Percentiles rank a stretch among this genome's conserved stretches.
Evolutionary conservation across 2,113 vertebrate genomes (phyloP).

Genomic region (Syngnathoides biaculeatus): DNA sequence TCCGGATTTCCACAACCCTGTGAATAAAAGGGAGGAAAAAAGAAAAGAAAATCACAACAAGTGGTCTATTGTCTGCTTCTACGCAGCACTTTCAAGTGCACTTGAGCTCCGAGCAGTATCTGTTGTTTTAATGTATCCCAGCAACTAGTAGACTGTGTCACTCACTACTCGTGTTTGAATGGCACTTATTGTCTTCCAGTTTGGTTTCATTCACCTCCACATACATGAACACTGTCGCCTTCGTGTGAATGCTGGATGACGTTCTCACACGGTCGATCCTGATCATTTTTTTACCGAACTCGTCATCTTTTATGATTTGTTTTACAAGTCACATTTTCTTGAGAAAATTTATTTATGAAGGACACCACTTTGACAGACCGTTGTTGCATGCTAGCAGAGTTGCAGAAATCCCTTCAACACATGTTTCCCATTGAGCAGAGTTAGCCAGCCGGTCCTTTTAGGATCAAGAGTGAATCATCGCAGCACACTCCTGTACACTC

Average conservation of each 20-base stretch:
- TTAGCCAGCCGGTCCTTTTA: neutral
- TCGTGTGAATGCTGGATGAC: neutral
- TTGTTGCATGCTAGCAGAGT: neutral
- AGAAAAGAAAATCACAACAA: neutral
- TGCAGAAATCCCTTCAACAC: neutral
- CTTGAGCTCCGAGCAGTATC: slow-evolving; percentile 24
- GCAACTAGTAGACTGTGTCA: slow-evolving; percentile 39
- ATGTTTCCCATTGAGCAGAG: neutral
- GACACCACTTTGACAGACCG: neutral
- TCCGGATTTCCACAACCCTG: neutral
- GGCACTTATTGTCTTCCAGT: slow-evolving; percentile 33
- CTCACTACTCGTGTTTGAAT: slow-evolving; percentile 5
- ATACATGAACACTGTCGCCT: neutral
- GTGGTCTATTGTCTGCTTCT: slow-evolving; percentile 18
- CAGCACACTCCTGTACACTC: slow-evolving; percentile 13
- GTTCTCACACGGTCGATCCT: slow-evolving; percentile 7
- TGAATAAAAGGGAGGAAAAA: neutral
- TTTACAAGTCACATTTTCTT: neutral
- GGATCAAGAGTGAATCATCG: slow-evolving; percentile 39
- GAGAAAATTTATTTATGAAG: neutral
- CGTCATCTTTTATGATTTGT: neutral
- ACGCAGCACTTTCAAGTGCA: slow-evolving; percentile 13
- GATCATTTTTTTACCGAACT: neutral
- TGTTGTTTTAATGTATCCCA: slow-evolving; percentile 49
- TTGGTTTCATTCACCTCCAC: slow-evolving; percentile 38